Conservation (phyloP, 2,888 invertebrate genomes). For the Synanthedon vespiformis region DNA sequence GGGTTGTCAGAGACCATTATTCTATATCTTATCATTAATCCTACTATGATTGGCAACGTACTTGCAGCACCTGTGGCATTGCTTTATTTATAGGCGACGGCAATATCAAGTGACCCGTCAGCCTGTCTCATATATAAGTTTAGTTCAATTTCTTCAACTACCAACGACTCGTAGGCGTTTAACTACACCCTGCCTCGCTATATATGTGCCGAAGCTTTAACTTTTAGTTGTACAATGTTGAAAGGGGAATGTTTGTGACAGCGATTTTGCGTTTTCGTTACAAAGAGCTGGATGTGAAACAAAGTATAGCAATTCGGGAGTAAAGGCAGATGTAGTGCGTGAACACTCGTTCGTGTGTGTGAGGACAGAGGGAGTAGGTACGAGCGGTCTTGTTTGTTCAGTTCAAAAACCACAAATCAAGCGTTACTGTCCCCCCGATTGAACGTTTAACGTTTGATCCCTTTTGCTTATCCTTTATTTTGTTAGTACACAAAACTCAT, state of each 20-base stretch:
- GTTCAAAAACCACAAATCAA: conserved; percentile 36
- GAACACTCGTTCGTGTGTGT: conserved; percentile 8
- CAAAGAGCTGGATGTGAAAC: neutral
- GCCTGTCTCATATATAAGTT: too few species aligned
- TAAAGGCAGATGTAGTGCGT: neutral
- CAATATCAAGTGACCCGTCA: too few species aligned
- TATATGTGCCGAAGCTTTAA: too few species aligned
- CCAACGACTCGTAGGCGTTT: too few species aligned
- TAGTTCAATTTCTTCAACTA: too few species aligned
- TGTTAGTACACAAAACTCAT: neutral
- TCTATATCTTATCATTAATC: too few species aligned
- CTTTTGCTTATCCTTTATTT: neutral
- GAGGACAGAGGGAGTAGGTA: neutral
- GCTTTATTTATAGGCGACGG: too few species aligned
- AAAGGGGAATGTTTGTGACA: neutral
- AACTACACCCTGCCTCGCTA: too few species aligned
- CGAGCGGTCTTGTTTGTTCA: conserved; percentile 22
- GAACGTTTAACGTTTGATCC: neutral
- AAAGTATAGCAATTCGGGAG: neutral
- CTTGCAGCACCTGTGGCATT: too few species aligned
- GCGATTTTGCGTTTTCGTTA: neutral
- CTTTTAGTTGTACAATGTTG: neutral
- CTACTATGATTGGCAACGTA: too few species aligned
- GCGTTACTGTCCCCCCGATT: conserved; percentile 15
- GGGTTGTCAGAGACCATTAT: too few species aligned